Evolutionary conservation across 2,888 invertebrate species (phyloP).

Genomic region (Hypolimnas misippus): DNA sequence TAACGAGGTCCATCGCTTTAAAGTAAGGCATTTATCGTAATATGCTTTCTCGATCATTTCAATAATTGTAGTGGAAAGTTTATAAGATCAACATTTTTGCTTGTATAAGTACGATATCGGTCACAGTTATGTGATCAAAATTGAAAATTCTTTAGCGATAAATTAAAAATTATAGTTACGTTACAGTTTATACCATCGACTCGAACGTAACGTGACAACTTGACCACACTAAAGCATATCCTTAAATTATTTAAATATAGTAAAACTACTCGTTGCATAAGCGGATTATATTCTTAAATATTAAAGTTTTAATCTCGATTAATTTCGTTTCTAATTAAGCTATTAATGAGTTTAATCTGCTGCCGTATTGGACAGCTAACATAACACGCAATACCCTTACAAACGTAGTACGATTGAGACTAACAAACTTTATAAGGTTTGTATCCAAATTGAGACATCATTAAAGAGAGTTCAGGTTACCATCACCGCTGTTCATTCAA

Average conservation of each 20-base stretch:
- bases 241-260: slow-evolving; percentile 18
- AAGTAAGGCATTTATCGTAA: slow-evolving; percentile 55
- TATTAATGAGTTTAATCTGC: slow-evolving; percentile 26
- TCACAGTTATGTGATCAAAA: slow-evolving; percentile 17
- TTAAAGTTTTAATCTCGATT: slow-evolving; percentile 32
- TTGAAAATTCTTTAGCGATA: neutral
- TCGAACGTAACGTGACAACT: neutral
- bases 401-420: slow-evolving; percentile 12
- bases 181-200: neutral
- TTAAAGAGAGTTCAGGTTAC: slow-evolving; percentile 19
- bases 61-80: slow-evolving; percentile 39
- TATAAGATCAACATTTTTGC: slow-evolving; percentile 60
- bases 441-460: slow-evolving; percentile 29
- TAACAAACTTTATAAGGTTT: slow-evolving; percentile 21
- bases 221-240: slow-evolving; percentile 15
- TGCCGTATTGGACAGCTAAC: slow-evolving; percentile 17
- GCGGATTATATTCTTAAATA: slow-evolving; percentile 28
- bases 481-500: slow-evolving; percentile 12
- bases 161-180: neutral
- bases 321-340: slow-evolving; percentile 36
- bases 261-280: slow-evolving; percentile 25
- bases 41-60: slow-evolving; percentile 58
- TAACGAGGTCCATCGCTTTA: slow-evolving; percentile 59
- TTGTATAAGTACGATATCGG: slow-evolving; percentile 17
- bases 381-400: slow-evolving; percentile 29